A percentile compares a stretch with the other conserved stretches of the same genome.
Evolutionary conservation across 2,113 vertebrate genomes (phyloP).

Genomic region (Acanthochromis polyacanthus): DNA sequence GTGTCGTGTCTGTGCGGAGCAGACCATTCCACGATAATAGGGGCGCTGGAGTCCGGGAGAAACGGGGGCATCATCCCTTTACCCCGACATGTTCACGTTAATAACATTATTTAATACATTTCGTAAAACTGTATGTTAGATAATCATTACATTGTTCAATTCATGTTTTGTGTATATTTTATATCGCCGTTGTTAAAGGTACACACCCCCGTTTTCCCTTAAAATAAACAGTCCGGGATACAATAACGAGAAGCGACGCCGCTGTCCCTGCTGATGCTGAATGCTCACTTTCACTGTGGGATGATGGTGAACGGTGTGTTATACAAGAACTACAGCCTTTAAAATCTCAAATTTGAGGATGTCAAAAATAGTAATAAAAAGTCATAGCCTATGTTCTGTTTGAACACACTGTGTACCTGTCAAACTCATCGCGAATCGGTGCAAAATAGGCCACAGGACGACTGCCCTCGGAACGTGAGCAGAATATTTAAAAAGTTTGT

Average conservation of each 20-base stretch:
- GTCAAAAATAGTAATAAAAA: neutral
- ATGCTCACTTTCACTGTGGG: constrained; percentile 68
- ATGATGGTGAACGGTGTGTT: constrained; percentile 41
- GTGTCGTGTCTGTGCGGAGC: constrained; percentile 82
- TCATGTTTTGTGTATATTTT: rapidly evolving
- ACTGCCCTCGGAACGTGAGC: constrained; percentile 9
- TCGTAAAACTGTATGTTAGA: rapidly evolving
- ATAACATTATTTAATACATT: rapidly evolving
- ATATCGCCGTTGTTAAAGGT: neutral
- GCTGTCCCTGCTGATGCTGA: constrained; percentile 77
- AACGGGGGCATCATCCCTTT: constrained; percentile 26
- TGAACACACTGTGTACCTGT: neutral
- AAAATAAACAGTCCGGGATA: constrained; percentile 71
- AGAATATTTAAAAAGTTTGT: constrained; percentile 49
- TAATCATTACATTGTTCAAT: rapidly evolving
- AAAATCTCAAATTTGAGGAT: neutral
- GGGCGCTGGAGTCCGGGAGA: constrained; percentile 28
- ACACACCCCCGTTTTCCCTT: constrained; percentile 36
- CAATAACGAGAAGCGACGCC: constrained; percentile 76
- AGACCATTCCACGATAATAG: constrained; percentile 72
- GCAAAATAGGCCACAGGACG: neutral
- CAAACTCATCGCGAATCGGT: neutral
- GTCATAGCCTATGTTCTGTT: neutral
- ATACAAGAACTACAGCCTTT: constrained; percentile 6
- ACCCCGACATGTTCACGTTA: rapidly evolving